Base-by-base conservation (phyloP, 2,888 invertebrate species). In the Xanthia icteritia region DNA sequence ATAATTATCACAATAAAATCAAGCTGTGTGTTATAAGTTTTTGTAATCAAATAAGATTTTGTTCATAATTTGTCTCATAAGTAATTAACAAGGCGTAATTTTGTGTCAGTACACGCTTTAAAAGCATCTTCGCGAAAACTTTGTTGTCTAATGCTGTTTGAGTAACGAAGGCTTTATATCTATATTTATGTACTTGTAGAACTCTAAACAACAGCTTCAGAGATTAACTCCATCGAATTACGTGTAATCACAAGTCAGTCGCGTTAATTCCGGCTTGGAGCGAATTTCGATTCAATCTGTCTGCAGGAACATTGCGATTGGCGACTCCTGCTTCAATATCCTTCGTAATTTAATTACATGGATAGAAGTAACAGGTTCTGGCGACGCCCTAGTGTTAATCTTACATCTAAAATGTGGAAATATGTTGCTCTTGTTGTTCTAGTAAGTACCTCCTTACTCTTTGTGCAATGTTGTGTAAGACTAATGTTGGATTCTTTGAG, bases 171-270 rank as follows among this genome's bases (percentile, higher is more conserved):
- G 68, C 60, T 74, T 39, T 64, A 73, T 81, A 81, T 64, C 39
- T 83, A 39, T 73, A 51, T 72, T 20, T 71, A 68, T 27, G n/a
- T 85, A 80, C 61, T 76, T 63, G n/a, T 67, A 51, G 63, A 65
- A 74, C 45, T 61, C 63, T 48, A 75, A 84, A 84, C 86, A 84
- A 78, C 69, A 56, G 78, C 63, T 78, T 64, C 23, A 58, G 66
- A 75, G 78, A 82, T 85, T 81, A 85, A 81, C 77, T 82, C 69
- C 65, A 65, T 71, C 67, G 71, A 86, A 83, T 83, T 82, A 81
- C 64, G 69, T 74, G 77, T 82, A 86, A 82, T 86, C 76, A 79
- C 63, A 73, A 81, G 77, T 76, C 64, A 60, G 73, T 66, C 45
- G 77, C 60, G 68, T 84, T 84, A 79, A 86, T 76, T 82, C 86